phyloP scores from a whole-genome alignment of 2,113 vertebrate genomes.

The Proteles cristata region DNA sequence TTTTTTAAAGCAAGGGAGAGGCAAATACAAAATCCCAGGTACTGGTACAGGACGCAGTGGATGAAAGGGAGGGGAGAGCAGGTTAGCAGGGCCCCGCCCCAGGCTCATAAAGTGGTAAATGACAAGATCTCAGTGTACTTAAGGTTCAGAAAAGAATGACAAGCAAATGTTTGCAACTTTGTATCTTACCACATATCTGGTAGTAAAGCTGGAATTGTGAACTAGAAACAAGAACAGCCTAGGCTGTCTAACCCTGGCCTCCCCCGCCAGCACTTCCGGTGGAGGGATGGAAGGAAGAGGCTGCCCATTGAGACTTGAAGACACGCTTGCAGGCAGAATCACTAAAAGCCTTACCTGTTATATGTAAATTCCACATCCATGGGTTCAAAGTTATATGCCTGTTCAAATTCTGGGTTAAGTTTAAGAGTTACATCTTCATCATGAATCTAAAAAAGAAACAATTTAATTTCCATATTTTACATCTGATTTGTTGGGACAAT shows the following conservation, averaged over 20 bases:
- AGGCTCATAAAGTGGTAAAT: rapidly evolving
- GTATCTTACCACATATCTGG: rapidly evolving
- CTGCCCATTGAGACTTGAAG: rapidly evolving
- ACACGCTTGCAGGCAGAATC: not conserved
- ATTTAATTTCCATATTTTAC: not conserved
- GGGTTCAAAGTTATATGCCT: constrained; percentile 91
- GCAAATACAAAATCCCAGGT: not conserved
- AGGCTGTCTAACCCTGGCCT: no score
- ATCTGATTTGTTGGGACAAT: not conserved
- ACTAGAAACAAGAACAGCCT: rapidly evolving
- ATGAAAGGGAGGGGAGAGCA: not conserved
- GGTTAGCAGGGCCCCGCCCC: not conserved
- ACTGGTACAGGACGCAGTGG: not conserved
- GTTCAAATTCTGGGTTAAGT: constrained; percentile 90
- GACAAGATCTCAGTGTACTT: rapidly evolving
- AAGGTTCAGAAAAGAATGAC: not conserved
- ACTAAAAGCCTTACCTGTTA: constrained; percentile 87
- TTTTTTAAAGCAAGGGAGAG: not conserved
- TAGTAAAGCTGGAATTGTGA: not conserved
- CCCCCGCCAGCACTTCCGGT: rapidly evolving
- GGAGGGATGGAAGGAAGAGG: not conserved
- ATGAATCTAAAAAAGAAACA: constrained; percentile 83
- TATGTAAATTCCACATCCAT: constrained; percentile 95
- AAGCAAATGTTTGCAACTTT: rapidly evolving
- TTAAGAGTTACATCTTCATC: constrained; percentile 92